Percentiles rank a stretch among this genome's conserved stretches.
Conservation (phyloP, 2,113 vertebrate species). For the Psophia crepitans region DNA sequence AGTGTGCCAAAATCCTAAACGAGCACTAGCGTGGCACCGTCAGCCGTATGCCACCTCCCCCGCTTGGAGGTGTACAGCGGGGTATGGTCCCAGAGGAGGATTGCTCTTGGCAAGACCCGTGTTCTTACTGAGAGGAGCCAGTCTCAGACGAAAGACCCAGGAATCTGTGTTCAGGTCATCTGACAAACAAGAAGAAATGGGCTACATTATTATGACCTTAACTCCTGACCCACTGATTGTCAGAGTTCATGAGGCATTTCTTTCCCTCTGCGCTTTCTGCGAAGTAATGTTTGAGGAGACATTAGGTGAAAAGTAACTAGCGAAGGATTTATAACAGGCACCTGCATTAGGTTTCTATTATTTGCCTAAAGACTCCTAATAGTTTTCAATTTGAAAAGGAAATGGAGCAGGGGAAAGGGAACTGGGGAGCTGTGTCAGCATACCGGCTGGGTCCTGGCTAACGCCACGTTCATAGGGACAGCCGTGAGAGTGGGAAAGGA, state of each 20-base stretch:
- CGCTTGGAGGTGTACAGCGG: neutral
- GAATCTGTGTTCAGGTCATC: neutral
- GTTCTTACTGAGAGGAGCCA: neutral
- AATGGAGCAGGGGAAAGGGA: slow-evolving; percentile 61
- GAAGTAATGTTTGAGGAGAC: slow-evolving; percentile 20
- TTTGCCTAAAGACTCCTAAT: slow-evolving; percentile 64
- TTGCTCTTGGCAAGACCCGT: neutral
- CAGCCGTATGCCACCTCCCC: neutral
- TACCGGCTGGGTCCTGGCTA: neutral
- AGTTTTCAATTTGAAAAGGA: slow-evolving; percentile 69
- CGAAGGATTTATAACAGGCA: slow-evolving; percentile 33
- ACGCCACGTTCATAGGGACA: neutral
- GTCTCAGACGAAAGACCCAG: neutral
- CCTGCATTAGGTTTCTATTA: slow-evolving; percentile 56
- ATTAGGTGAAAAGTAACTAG: slow-evolving; percentile 47
- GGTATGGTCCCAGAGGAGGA: neutral
- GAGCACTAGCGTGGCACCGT: neutral
- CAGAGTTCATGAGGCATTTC: slow-evolving; percentile 48
- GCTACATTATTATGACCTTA: slow-evolving; percentile 22
- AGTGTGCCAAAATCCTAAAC: neutral
- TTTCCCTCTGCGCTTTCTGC: neutral
- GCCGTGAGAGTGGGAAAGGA: neutral
- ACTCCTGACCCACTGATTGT: neutral
- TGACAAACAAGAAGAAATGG: slow-evolving; percentile 38
- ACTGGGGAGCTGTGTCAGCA: slow-evolving; percentile 47